A percentile compares a stretch with the other conserved stretches of the same genome.
phyloP scores from a whole-genome alignment of 2,113 vertebrate genomes.

The Sinocyclocheilus maitianheensis region DNA sequence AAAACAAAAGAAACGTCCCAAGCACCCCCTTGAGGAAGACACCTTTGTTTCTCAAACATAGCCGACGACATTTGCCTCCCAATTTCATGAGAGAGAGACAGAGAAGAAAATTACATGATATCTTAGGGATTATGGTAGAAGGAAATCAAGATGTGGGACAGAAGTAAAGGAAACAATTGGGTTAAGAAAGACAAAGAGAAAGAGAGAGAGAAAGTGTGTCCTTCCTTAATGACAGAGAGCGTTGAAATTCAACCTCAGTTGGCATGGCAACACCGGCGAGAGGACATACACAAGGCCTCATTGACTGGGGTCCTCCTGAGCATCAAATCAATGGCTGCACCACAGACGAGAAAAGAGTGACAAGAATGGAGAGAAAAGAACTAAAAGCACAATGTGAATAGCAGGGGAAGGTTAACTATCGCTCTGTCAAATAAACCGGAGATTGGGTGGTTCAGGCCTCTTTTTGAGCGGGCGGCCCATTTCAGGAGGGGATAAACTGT shows the following conservation, averaged over 20 bases:
- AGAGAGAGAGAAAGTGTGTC: slow-evolving; percentile 49
- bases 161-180: background rate
- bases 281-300: slow-evolving; percentile 63
- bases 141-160: background rate
- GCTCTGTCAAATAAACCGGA: slow-evolving; percentile 37
- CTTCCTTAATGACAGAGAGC: slow-evolving; percentile 42
- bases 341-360: background rate
- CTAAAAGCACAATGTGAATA: slow-evolving; percentile 41
- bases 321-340: slow-evolving; percentile 61
- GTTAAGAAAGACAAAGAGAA: background rate
- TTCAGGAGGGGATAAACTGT: slow-evolving; percentile 27
- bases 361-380: slow-evolving; percentile 16
- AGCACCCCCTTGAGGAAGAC: background rate
- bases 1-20: background rate
- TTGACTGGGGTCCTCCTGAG: slow-evolving; percentile 58
- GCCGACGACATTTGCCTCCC: background rate
- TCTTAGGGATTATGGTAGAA: background rate
- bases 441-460: slow-evolving; percentile 15
- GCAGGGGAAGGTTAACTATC: slow-evolving; percentile 48
- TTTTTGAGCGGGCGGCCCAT: slow-evolving; percentile 22
- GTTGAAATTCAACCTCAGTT: slow-evolving; percentile 58
- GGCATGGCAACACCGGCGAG: slow-evolving; percentile 67
- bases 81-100: background rate
- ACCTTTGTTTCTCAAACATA: background rate
- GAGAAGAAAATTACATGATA: background rate